Evolutionary conservation across 2,113 vertebrate species (phyloP).

Genomic region (Aphyosemion australe): DNA sequence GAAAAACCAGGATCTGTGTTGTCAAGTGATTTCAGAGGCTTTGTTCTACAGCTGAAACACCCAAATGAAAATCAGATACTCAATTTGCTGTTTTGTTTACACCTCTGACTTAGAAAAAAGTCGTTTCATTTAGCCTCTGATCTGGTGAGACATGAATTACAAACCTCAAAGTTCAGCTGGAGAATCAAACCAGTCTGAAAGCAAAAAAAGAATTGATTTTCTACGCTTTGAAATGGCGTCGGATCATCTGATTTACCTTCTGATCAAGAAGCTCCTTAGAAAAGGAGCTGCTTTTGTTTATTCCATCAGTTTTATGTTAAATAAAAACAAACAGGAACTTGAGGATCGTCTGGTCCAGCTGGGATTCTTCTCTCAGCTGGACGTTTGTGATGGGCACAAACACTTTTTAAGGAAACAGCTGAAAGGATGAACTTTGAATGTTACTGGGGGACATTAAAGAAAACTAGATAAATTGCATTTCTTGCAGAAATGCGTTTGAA

Average conservation of each 20-base stretch:
- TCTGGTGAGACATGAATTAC: not conserved
- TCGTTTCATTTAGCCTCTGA: not conserved
- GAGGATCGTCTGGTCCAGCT: too few species aligned
- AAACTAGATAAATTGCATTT: too few species aligned
- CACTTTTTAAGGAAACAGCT: too few species aligned
- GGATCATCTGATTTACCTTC: not conserved
- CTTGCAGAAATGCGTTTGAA: too few species aligned
- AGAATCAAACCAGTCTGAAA: not conserved
- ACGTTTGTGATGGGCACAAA: too few species aligned
- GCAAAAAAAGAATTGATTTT: not conserved
- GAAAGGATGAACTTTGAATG: too few species aligned
- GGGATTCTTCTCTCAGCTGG: too few species aligned
- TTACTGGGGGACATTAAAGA: too few species aligned
- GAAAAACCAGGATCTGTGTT: not conserved
- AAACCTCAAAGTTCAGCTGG: not conserved
- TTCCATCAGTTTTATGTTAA: too few species aligned
- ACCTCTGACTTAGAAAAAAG: not conserved
- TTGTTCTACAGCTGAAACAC: not conserved
- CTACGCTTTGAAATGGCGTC: not conserved
- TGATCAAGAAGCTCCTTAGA: not conserved
- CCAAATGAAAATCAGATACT: not conserved
- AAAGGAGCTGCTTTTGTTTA: too few species aligned
- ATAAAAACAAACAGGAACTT: too few species aligned
- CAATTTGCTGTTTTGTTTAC: not conserved
- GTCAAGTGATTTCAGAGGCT: not conserved